Percentiles rank a stretch among this genome's conserved stretches.
Evolutionary conservation across 2,113 vertebrate genomes (phyloP).

Genomic region (Gymnocephalus cernua): DNA sequence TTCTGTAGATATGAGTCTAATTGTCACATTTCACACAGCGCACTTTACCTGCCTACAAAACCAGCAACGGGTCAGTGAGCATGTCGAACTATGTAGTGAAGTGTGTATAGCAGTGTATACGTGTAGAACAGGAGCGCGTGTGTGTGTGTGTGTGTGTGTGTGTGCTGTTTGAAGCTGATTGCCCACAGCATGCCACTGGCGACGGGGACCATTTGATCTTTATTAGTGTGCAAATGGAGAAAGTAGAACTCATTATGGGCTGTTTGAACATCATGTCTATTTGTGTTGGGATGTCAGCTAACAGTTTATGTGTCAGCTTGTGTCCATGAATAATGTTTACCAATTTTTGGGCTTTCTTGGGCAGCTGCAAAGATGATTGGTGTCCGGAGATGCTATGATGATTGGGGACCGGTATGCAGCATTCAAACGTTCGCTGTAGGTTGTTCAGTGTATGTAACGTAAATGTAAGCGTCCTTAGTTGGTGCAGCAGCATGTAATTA

Average conservation of each 20-base stretch:
- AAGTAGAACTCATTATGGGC: conserved; percentile 1
- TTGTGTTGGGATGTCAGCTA: neutral
- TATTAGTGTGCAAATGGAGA: conserved; percentile 29
- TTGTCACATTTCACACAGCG: neutral
- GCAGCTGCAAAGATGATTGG: neutral
- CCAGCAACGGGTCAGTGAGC: too few relatives aligned
- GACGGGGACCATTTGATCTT: conserved; percentile 8
- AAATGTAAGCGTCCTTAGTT: neutral
- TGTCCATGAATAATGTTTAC: conserved; percentile 26
- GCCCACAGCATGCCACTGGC: neutral
- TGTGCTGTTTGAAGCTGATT: conserved; percentile 25
- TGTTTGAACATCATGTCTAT: conserved; percentile 2
- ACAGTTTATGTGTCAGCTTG: conserved; percentile 1
- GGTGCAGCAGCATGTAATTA: conserved; percentile 46
- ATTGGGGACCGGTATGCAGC: neutral
- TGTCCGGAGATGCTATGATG: conserved; percentile 2
- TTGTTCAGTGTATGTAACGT: neutral
- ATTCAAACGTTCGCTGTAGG: neutral
- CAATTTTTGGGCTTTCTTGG: neutral
- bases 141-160: neutral
- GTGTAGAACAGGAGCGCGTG: neutral
- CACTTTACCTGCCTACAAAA: too few relatives aligned
- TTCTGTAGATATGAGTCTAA: neutral
- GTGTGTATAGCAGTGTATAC: neutral
- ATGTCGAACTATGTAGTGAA: neutral